Evolutionary conservation across 2,888 invertebrate genomes (phyloP).

Genomic region (Phymatocera aterrima): DNA sequence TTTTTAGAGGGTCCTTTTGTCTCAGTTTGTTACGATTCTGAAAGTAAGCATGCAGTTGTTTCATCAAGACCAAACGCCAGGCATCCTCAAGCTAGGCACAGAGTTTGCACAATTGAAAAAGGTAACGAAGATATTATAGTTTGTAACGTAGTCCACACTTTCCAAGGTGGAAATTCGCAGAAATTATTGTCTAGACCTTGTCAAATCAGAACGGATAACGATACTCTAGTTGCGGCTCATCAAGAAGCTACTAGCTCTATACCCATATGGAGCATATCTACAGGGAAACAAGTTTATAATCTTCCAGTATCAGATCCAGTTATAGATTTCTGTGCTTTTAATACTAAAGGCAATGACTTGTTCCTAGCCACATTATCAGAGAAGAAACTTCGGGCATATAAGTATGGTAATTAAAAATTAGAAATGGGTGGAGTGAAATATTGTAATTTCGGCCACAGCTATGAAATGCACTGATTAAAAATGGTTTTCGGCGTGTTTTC

Average conservation of each 20-base stretch:
- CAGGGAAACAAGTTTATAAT: conserved; percentile 76
- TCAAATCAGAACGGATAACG: conserved; percentile 77
- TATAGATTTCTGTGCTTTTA: conserved; percentile 81
- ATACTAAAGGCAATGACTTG: conserved; percentile 75
- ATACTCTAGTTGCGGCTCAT: conserved; percentile 83
- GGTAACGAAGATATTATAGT: conserved; percentile 74
- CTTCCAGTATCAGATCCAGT: conserved; percentile 82
- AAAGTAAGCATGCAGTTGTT: conserved; percentile 81
- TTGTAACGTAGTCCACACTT: conserved; percentile 79
- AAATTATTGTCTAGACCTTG: conserved; percentile 82
- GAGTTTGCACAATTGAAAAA: conserved; percentile 75
- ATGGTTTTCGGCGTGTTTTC: not conserved
- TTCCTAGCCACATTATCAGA: conserved; percentile 82
- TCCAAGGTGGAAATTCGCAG: conserved; percentile 82
- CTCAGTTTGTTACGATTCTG: conserved; percentile 83
- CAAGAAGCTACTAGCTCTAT: conserved; percentile 84
- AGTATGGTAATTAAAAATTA: conserved; percentile 61
- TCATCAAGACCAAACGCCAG: conserved; percentile 82
- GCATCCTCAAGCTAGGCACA: conserved; percentile 75
- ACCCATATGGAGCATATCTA: conserved; percentile 80
- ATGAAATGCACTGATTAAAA: not conserved
- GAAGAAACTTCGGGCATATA: conserved; percentile 81
- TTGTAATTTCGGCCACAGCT: not conserved
- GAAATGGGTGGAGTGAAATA: not conserved
- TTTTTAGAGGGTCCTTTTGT: conserved; percentile 86